Evolutionary conservation across 2,113 vertebrate species (phyloP).

Genomic region (Cyanoderma ruficeps): DNA sequence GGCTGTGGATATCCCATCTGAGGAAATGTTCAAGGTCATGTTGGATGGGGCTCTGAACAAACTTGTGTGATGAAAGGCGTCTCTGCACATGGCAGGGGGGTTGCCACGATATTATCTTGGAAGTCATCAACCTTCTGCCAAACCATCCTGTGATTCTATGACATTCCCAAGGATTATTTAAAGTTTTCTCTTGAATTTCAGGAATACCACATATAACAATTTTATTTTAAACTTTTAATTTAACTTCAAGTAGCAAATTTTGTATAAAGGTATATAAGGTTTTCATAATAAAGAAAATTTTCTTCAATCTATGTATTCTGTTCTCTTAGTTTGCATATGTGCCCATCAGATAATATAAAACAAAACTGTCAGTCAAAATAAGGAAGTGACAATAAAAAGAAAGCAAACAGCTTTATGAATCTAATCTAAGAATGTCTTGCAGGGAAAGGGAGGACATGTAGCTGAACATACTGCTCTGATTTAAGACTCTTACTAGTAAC

Average conservation of each 20-base stretch:
- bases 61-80: neutral
- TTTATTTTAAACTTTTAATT: neutral
- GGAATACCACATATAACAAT: neutral
- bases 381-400: neutral
- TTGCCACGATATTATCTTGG: neutral
- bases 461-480: neutral
- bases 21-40: no score
- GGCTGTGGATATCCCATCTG: neutral
- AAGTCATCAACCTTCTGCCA: neutral
- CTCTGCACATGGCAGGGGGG: fast-evolving
- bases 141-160: neutral
- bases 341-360: neutral
- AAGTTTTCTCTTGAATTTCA: neutral
- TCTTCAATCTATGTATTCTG: neutral
- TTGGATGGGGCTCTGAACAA: neutral
- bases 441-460: neutral
- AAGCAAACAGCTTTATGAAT: neutral
- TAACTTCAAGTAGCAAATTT: neutral
- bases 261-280: neutral
- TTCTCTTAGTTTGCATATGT: neutral
- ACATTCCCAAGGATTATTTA: fast-evolving
- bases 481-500: neutral
- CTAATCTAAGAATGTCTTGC: neutral
- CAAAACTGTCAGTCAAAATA: neutral
- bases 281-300: neutral